Evolutionary conservation across 2,888 invertebrate genomes (phyloP).

Genomic region (Agapostemon virescens): DNA sequence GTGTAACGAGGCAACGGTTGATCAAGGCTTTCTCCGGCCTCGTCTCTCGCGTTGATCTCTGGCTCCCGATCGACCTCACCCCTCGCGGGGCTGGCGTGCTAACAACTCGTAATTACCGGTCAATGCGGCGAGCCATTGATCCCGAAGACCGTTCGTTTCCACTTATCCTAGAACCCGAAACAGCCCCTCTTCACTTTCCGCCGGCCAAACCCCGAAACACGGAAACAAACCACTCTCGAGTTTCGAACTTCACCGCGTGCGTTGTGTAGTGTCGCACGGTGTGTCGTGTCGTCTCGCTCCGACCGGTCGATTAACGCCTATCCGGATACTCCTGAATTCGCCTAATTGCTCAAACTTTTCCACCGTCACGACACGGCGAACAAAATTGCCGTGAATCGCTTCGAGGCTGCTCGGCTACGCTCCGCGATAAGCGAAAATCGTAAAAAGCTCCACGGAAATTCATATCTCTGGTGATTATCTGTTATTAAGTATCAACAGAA

Average conservation of each 20-base stretch:
- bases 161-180: conserved; percentile 48
- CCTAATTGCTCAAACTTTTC: conserved; percentile 30
- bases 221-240: conserved; percentile 37
- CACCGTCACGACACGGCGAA: background rate
- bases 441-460: background rate
- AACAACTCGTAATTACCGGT: conserved; percentile 67
- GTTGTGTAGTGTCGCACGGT: background rate
- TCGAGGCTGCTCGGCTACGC: background rate
- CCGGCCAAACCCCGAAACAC: conserved; percentile 45
- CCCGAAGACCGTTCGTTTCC: conserved; percentile 63
- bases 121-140: conserved; percentile 63
- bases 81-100: conserved; percentile 55
- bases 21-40: conserved; percentile 51
- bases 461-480: too few species aligned
- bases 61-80: conserved; percentile 25
- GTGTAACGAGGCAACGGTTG: conserved; percentile 72
- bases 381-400: conserved; percentile 2
- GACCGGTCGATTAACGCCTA: conserved; percentile 35
- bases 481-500: background rate
- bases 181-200: conserved; percentile 40
- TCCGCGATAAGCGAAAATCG: too few species aligned
- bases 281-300: background rate
- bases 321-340: conserved; percentile 12
- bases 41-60: conserved; percentile 26
- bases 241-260: conserved; percentile 38